Evolutionary conservation across 2,888 invertebrate genomes (phyloP), one percentile per base, ranked within the genome.

Genomic region (Flexamia atlantica): DNA sequence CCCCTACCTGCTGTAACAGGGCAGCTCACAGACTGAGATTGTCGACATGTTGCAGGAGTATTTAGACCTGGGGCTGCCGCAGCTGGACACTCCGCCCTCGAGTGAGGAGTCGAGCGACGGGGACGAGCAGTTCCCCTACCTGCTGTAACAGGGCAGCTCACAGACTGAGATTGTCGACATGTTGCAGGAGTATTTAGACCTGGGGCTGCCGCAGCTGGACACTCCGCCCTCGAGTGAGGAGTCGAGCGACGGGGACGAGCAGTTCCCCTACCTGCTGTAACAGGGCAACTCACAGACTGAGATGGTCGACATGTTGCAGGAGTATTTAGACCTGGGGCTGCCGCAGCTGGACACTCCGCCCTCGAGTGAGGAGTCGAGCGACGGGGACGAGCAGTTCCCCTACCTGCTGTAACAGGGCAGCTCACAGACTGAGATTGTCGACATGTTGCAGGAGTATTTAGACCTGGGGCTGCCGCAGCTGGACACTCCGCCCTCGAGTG

Each of bases 161-260:
- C n/a, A 7, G 53, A 60, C 60, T 60, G 60, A 60, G 53, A 40
- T 53, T 7, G 17, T 40, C 4, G 9, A 53, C n/a, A 7, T 7
- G 4, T 25, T 88, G 3, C 88, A 93, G 93, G 97, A 97, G 90
- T 98, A 98, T 90, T 90, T 98, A 89, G 97, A 98, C 90, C 92
- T 98, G 83, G 96, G 96, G 46, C 92, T 97, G 40, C 97, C 97
- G 1, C 95, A 96, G 88, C 90, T 97, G 84, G 96, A 97, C 90
- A 97, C 97, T 0, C 97, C 97, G n/a, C 96, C 97, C 0, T 96
- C 96, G 3, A 96, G 96, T 89, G 95, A 95, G 89, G 96, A 96
- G 87, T 95, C 95, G 14, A 95, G 94, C 85, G 93, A 93, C 10
- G 94, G 94, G 82, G 92, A 93, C 20, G 90, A 90, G 70, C 89